Conservation (phyloP, 1,140 invertebrate species). For the Bombus pyrosoma region DNA sequence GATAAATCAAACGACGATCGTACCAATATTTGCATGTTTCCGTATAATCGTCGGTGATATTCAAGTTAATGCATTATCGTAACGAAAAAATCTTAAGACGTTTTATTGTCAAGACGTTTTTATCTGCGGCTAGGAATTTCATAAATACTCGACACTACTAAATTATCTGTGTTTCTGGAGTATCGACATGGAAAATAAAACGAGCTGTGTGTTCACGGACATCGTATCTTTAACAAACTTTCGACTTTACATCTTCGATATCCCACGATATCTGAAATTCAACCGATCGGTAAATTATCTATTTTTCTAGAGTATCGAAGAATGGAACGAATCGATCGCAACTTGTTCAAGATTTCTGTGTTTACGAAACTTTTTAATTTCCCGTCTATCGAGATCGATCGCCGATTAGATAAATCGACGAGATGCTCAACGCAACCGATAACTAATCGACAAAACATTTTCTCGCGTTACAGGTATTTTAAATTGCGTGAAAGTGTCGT, state of each 20-base stretch:
- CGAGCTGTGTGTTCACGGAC: neutral
- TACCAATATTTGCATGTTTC: neutral
- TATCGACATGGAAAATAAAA: neutral
- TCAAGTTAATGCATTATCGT: neutral
- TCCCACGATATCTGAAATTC: neutral
- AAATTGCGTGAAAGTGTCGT: neutral
- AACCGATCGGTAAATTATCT: neutral
- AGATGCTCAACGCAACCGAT: neutral
- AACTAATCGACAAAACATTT: neutral
- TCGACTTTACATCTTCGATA: neutral
- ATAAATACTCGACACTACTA: slow-evolving; percentile 16
- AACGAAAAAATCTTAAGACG: neutral
- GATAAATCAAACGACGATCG: neutral
- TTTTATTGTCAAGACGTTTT: neutral
- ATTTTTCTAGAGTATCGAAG: neutral
- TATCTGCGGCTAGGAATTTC: slow-evolving; percentile 20
- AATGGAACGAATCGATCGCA: neutral
- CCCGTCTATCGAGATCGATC: neutral
- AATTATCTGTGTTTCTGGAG: slow-evolving; percentile 17
- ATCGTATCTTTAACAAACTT: neutral
- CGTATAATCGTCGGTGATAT: neutral
- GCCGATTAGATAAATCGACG: neutral
- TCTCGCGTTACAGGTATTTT: neutral
- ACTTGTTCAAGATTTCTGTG: neutral
- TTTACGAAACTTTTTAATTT: slow-evolving; percentile 5